Percentiles rank a stretch among this genome's conserved stretches.
These are phyloP conservation scores for Phylloscopus whistleri DNA, from an alignment of 2,113 vertebrate species.

Conservation along the genomic window DNA sequence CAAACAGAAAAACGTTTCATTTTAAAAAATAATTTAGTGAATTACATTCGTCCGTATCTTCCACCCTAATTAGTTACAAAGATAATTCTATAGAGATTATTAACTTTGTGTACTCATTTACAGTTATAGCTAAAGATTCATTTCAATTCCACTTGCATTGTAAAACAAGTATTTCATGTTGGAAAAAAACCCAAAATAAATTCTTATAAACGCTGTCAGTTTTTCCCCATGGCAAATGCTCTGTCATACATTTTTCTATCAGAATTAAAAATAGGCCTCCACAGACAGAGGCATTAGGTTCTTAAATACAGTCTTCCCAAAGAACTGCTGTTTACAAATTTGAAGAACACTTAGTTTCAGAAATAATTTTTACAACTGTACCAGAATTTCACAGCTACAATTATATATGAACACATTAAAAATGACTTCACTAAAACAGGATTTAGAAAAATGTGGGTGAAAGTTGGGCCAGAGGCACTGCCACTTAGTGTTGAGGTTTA, in stretches of 20 bases:
- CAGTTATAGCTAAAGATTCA: constrained; percentile 79
- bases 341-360: constrained; percentile 78
- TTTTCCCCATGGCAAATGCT: constrained; percentile 76
- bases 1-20: constrained; percentile 75
- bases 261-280: constrained; percentile 72
- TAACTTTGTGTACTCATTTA: constrained; percentile 80
- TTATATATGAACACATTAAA: constrained; percentile 88
- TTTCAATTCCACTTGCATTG: constrained; percentile 77
- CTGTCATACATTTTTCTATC: constrained; percentile 70
- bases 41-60: constrained; percentile 80
- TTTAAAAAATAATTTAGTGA: constrained; percentile 87
- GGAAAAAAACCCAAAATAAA: constrained; percentile 70
- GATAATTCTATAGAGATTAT: constrained; percentile 78
- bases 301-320: constrained; percentile 72
- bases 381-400: constrained; percentile 95
- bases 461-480: constrained; percentile 89
- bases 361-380: constrained; percentile 94
- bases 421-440: constrained; percentile 84
- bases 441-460: constrained; percentile 82
- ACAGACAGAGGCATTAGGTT: constrained; percentile 64
- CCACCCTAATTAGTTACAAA: constrained; percentile 83
- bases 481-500: constrained; percentile 90
- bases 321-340: constrained; percentile 71
- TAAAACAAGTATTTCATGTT: constrained; percentile 76
- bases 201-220: constrained; percentile 74